Percentiles rank a stretch among this genome's conserved stretches.
These are phyloP conservation scores for Unio delphinus DNA, from an alignment of 2,888 invertebrate species.

Conservation along the genomic window DNA sequence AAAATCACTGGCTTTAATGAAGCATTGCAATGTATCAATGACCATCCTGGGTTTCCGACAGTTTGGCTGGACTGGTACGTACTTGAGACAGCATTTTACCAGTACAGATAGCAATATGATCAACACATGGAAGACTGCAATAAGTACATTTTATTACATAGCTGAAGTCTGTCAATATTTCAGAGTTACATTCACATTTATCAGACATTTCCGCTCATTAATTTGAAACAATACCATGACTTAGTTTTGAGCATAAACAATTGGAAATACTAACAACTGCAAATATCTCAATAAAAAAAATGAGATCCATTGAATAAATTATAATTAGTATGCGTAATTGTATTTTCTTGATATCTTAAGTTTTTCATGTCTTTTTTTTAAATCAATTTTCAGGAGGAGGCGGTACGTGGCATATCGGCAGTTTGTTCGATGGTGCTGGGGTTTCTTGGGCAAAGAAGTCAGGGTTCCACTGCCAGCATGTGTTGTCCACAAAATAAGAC, in stretches of 20 bases:
- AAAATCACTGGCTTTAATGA: neutral
- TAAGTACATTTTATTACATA: neutral
- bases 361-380: no score
- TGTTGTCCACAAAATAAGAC: neutral
- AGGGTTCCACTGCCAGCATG: constrained; percentile 3
- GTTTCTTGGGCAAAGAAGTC: constrained; percentile 4
- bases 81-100: constrained; percentile 13
- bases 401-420: constrained; percentile 6
- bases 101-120: constrained; percentile 16
- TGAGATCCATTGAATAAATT: no score
- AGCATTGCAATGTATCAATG: constrained; percentile 4
- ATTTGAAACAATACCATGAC: no score
- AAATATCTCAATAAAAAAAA: no score
- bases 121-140: neutral
- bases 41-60: constrained; percentile 11
- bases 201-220: no score
- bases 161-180: no score
- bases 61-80: constrained; percentile 15
- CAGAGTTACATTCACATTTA: no score
- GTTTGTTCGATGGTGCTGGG: constrained; percentile 7
- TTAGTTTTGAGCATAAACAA: no score
- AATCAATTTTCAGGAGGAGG: neutral
- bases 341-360: no score
- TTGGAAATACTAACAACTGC: no score
- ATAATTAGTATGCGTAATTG: no score